Base-by-base conservation (phyloP, 2,797 vertebrate species). In the Limnodromus scolopaceus region DNA sequence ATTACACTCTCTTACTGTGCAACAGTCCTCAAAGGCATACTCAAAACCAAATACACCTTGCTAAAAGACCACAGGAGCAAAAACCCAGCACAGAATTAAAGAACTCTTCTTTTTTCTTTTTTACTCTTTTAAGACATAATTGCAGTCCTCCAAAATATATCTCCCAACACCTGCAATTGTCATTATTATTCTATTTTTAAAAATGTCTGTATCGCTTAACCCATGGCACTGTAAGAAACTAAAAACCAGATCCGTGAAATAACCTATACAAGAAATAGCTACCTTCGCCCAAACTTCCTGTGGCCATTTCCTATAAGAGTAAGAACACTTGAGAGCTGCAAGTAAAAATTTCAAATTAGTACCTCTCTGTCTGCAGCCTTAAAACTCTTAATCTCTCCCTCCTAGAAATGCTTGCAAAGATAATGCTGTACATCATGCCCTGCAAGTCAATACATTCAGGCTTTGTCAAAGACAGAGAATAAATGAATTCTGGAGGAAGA, bases 1-100 rank as follows among this genome's bases (percentile, higher is more conserved):
- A 96, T 96, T 95, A 93, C 60, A 23, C 78, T 92, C 58, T 80
- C 51, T 75, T 34, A 79, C 70, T 71, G 49, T 66, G 69, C 92
- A 90, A 69, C 60, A 65, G 89, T 60, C 78, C 95, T 97, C 93
- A 64, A 85, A 97, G 96, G 94, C 84, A 76, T 53, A 96, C 78
- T 85, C 84, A 77, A 90, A 93, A 54, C 72, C 69, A 95, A 89
- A 96, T 23, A 64, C 49, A 93, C 94, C 97, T 94, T 80, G 41
- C 74, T 87, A 71, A 83, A 86, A 93, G 65, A 96, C 58, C 74
- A 71, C 82, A 93, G 76, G 46, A 91, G 78, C 54, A 88, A 87
- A 72, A 87, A 61, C 14, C 65, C 87, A 81, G 66, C 77, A 92
- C 86, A 94, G 84, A 93, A 89, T 88, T 80, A 60, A 85, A 95